phyloP scores from a whole-genome alignment of 92 coral and sea anemone species.

The Epizoanthus illoricatus region DNA sequence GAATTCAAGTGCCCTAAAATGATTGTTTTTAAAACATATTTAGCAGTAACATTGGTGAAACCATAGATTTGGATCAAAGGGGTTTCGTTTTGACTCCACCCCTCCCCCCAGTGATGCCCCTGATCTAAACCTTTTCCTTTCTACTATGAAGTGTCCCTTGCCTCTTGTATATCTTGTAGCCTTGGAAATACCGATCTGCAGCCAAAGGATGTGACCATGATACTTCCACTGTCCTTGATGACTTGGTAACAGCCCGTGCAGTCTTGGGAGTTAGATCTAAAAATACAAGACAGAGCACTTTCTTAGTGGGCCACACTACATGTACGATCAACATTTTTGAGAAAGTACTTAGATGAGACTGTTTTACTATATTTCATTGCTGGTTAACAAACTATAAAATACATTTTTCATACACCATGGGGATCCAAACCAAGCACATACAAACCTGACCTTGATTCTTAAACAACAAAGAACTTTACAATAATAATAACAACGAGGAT shows the following conservation, averaged over 20 bases:
- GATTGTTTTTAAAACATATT: too few relatives aligned
- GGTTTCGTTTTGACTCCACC: not conserved
- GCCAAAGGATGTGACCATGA: conserved; percentile 29
- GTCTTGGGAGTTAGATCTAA: conserved; percentile 33
- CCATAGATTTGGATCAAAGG: too few relatives aligned
- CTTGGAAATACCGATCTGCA: conserved; percentile 13
- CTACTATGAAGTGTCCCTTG: not conserved
- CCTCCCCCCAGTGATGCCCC: not conserved
- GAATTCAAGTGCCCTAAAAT: too few relatives aligned
- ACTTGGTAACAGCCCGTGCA: not conserved
- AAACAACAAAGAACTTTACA: too few relatives aligned
- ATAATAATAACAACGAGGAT: too few relatives aligned
- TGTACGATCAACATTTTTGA: not conserved
- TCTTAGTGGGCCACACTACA: not conserved
- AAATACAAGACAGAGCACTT: not conserved
- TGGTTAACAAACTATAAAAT: too few relatives aligned
- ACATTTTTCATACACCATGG: too few relatives aligned
- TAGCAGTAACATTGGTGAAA: too few relatives aligned
- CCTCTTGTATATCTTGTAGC: conserved; percentile 27
- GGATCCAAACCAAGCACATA: too few relatives aligned
- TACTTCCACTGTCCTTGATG: conserved; percentile 7
- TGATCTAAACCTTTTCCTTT: not conserved
- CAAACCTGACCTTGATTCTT: too few relatives aligned
- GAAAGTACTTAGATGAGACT: not conserved
- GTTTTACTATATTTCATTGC: too few relatives aligned